Conservation (phyloP, 2,888 invertebrate species). For the Leptopilina drosophilae region DNA sequence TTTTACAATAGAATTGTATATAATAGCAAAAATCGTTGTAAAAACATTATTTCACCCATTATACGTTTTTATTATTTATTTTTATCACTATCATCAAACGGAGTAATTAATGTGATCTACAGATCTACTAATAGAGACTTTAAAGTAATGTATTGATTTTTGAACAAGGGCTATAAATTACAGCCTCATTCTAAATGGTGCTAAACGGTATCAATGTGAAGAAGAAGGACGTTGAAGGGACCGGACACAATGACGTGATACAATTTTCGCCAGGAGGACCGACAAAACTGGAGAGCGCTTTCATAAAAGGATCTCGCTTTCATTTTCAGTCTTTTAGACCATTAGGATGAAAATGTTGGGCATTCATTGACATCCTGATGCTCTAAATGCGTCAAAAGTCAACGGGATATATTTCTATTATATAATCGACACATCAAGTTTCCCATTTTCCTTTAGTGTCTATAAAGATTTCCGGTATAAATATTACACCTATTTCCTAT, state of each 20-base stretch:
- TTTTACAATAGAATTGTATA: no score
- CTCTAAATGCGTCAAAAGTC: constrained; percentile 38
- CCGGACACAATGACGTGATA: constrained; percentile 39
- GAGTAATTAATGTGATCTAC: constrained; percentile 8
- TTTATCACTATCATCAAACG: not conserved
- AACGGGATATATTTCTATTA: constrained; percentile 36
- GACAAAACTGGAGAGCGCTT: constrained; percentile 27
- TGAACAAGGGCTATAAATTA: constrained; percentile 54
- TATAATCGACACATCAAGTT: constrained; percentile 13
- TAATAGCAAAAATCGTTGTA: no score
- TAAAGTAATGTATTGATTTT: constrained; percentile 16
- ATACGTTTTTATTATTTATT: not conserved
- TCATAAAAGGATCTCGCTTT: constrained; percentile 6
- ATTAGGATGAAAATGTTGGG: constrained; percentile 39
- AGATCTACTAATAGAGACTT: constrained; percentile 14
- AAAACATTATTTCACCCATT: no score
- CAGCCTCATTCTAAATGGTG: constrained; percentile 51
- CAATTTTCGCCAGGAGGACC: constrained; percentile 32
- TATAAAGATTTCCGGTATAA: not conserved
- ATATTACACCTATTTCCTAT: constrained; percentile 2
- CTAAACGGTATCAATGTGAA: constrained; percentile 55
- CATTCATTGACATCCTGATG: constrained; percentile 15
- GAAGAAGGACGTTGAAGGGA: constrained; percentile 46
- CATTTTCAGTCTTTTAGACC: constrained; percentile 16
- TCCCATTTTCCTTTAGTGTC: not conserved